Evolutionary conservation across 2,797 vertebrate genomes (phyloP), one percentile per base, ranked within the genome.

Genomic region (Aldrovandia affinis): DNA sequence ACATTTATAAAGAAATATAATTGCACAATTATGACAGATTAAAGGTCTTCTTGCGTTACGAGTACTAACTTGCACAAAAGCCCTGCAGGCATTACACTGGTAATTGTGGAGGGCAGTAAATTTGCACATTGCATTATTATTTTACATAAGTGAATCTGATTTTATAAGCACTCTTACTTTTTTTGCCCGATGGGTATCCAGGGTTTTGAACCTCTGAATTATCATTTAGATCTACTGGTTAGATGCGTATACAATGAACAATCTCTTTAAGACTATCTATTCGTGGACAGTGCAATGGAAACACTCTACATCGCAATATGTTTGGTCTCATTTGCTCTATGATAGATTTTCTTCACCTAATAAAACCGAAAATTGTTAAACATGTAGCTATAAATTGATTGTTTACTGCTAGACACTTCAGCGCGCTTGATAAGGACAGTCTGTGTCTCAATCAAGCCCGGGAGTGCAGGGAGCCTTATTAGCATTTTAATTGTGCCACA

Each of bases 401-500:
- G 42, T 47, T 77, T 44, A n/a, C 20, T 39, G 18, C 36, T 33
- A 15, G 65, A 73, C 36, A 47, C 42, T 78, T 50, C 25, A 25
- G 75, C 42, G 14, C 14, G 47, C 42, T 12, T 7, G 55, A n/a
- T 44, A 47, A 33, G 33, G 59, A 80, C 30, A 80, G 83, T 78
- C 33, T 80, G 77, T 65, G 77, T 65, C 77, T 65, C 50, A 52
- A 47, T 54, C 44, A 78, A 63, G 83, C n/a, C 28, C 52, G 83
- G 57, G 78, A 80, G 33, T n/a, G 59, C 77, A 42, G 61, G 44
- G 28, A 68, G 68, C 44, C 83, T 80, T 63, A 80, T 84, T 84
- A 68, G 78, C 57, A 80, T 84, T 84, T 80, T 84, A 84, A 84
- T 70, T 80, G 83, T 80, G 61, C 59, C 50, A 68, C 61, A 75